These are phyloP conservation scores for Myzus persicae DNA, from an alignment of 1,140 invertebrate species.

Conservation along the genomic window DNA sequence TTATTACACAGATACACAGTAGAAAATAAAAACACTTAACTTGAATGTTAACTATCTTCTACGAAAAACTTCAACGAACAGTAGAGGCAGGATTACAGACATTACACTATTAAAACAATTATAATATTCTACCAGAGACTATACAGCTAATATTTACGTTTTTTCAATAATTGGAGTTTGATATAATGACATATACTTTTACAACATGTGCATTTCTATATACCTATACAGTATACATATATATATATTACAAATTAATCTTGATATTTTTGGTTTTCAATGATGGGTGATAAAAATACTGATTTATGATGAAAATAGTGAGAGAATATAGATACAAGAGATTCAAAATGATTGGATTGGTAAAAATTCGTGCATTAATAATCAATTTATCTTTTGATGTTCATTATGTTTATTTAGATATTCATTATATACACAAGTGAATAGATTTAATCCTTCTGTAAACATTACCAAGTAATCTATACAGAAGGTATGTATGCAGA, in stretches of 20 bases:
- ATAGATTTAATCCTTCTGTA: neutral
- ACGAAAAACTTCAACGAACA: neutral
- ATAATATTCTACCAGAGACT: slow-evolving; percentile 37
- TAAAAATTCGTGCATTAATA: neutral
- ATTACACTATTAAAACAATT: neutral
- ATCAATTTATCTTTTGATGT: neutral
- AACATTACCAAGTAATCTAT: neutral
- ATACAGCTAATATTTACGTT: slow-evolving; percentile 37
- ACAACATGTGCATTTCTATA: slow-evolving; percentile 46
- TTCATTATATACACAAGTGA: neutral
- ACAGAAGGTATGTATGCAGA: neutral
- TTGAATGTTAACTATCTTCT: neutral
- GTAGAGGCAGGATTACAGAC: neutral
- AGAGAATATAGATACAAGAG: no score
- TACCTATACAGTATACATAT: no score
- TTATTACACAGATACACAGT: neutral
- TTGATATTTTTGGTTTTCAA: neutral
- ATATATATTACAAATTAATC: slow-evolving; percentile 20
- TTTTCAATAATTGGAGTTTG: slow-evolving; percentile 32
- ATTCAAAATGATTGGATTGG: neutral
- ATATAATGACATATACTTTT: neutral
- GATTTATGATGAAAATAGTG: neutral
- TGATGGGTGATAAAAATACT: neutral
- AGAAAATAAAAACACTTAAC: neutral
- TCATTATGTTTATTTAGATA: neutral